Evolutionary conservation across 2,113 vertebrate species (phyloP).

Genomic region (Cichladusa arquata): DNA sequence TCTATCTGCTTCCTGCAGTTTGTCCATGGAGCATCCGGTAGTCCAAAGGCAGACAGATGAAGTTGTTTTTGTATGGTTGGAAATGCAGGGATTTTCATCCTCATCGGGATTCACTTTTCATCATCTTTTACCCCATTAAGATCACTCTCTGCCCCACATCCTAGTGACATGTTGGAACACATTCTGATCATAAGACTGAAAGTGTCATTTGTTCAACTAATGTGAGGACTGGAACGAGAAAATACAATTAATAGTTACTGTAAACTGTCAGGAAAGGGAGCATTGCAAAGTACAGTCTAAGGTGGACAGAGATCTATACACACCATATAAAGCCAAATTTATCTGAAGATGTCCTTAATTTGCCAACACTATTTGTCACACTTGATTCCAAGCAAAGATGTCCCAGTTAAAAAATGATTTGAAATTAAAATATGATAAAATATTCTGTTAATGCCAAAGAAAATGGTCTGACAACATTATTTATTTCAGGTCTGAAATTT

Average conservation of each 20-base stretch:
- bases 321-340: neutral
- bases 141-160: neutral
- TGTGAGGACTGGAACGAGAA: neutral
- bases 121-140: neutral
- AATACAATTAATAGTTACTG: neutral
- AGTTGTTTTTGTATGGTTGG: neutral
- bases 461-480: slow-evolving; percentile 14
- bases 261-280: neutral
- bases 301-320: neutral
- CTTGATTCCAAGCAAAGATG: neutral
- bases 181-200: neutral
- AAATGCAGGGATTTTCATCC: neutral
- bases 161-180: neutral
- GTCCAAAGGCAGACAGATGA: neutral
- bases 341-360: slow-evolving; percentile 12
- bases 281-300: neutral
- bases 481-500: slow-evolving; percentile 54
- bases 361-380: neutral
- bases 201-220: neutral
- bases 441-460: slow-evolving; percentile 52
- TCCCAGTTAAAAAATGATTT: neutral
- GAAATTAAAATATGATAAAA: slow-evolving; percentile 54
- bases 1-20: neutral
- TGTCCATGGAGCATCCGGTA: rapidly evolving
- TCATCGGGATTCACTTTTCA: neutral